Evolutionary conservation across 92 coral and sea anemone species (phyloP).

Genomic region (Siderastrea radians): DNA sequence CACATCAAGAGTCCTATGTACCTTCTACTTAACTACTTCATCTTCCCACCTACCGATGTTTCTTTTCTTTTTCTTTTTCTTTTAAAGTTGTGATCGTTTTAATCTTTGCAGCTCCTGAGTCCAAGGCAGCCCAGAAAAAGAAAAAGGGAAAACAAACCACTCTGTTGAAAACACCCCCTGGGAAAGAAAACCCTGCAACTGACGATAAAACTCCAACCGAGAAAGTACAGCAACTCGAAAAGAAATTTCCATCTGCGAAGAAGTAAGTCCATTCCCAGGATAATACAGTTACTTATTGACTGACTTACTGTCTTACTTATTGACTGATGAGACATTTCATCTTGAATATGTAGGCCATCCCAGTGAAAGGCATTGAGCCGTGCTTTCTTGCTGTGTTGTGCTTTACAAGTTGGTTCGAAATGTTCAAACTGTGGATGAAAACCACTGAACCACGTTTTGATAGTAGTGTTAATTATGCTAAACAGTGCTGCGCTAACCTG

Average conservation of each 20-base stretch:
- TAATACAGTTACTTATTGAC: background rate
- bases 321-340: too few species aligned
- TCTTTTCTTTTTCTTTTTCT: background rate
- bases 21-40: background rate
- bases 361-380: too few species aligned
- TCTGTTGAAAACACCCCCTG: slow-evolving; percentile 62
- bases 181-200: slow-evolving; percentile 44
- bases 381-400: too few species aligned
- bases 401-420: too few species aligned
- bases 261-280: slow-evolving; percentile 22
- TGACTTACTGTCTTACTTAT: too few species aligned
- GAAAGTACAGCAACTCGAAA: slow-evolving; percentile 19
- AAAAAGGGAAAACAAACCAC: slow-evolving; percentile 90
- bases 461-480: too few species aligned
- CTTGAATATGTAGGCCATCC: too few species aligned
- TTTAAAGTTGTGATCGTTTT: background rate
- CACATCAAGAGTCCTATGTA: too few species aligned
- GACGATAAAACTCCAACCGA: slow-evolving; percentile 23
- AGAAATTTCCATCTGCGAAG: slow-evolving; percentile 9
- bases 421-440: too few species aligned
- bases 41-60: background rate
- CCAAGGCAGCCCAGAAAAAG: slow-evolving; percentile 71
- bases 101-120: slow-evolving; percentile 71
- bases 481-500: too few species aligned
- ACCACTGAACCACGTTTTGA: too few species aligned